A percentile compares a stretch with the other conserved stretches of the same genome.
These are phyloP conservation scores for Danio choprae DNA, from an alignment of 2,797 vertebrate genomes.

Conservation along the genomic window DNA sequence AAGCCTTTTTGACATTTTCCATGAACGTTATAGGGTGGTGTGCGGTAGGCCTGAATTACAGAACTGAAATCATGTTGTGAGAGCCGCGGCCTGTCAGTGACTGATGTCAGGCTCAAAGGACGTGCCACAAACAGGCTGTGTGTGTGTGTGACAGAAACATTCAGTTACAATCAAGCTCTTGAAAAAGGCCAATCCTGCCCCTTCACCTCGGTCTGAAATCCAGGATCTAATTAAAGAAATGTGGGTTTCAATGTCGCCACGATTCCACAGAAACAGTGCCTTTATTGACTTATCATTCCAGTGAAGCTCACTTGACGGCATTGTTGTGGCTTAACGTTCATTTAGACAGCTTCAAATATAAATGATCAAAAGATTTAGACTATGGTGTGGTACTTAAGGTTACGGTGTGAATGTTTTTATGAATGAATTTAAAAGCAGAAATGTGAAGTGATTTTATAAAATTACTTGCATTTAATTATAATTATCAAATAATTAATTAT, in stretches of 20 bases:
- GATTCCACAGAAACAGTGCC: background rate
- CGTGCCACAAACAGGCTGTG: constrained; percentile 76
- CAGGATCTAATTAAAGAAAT: background rate
- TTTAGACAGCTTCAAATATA: background rate
- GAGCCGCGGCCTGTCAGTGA: constrained; percentile 69
- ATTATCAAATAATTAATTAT: too few species aligned
- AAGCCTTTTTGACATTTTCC: constrained; percentile 48
- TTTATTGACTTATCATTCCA: background rate
- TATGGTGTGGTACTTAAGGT: background rate
- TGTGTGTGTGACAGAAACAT: constrained; percentile 65
- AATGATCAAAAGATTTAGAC: too few species aligned
- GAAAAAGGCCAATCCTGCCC: constrained; percentile 30
- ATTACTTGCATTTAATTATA: too few species aligned
- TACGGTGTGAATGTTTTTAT: background rate
- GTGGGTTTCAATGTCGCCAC: background rate
- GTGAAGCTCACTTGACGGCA: background rate
- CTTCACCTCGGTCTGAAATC: constrained; percentile 19
- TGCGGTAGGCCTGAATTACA: constrained; percentile 13
- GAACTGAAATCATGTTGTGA: constrained; percentile 48
- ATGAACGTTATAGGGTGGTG: constrained; percentile 35
- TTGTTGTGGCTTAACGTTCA: background rate
- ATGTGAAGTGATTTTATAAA: background rate
- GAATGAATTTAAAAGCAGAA: background rate
- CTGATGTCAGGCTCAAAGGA: constrained; percentile 75
- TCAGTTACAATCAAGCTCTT: constrained; percentile 31